Base-by-base conservation (phyloP, 2,797 vertebrate genomes). In the Champsocephalus gunnari region DNA sequence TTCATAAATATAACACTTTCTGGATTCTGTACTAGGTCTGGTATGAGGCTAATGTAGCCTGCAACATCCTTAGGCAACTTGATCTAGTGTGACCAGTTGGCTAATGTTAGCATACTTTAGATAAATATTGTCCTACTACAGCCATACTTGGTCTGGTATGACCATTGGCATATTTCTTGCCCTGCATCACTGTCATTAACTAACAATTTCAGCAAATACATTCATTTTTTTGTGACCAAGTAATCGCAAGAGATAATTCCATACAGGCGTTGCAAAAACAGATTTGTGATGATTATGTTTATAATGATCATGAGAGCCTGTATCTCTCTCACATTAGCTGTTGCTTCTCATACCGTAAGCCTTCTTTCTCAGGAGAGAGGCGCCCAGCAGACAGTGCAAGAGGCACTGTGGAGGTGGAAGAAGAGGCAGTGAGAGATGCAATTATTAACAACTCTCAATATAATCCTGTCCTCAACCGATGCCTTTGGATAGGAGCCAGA, bases 361-460 rank as follows among this genome's bases (percentile, higher is more conserved):
- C 80, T 68, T 50, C 72, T 61, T 63, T 87, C 75, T 74, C 79
- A 75, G 60, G 66, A 84, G 78, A 80, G 83, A 87, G 83, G 48
- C 53, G 3, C 58, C 68, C 71, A 80, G 79, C 76, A 82, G 82
- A 81, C 84, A 90, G 71, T 3, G 66, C 68, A 53, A 81, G 71
- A 85, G 74, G 81, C 79, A 58, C 56, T 66, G 77, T 62, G 72
- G 86, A 88, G 84, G 78, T 74, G 84, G 75, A 68, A 68, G 77
- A 83, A 76, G 81, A 88, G 70, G 87, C 84, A 83, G 87, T 71
- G 75, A 84, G 60, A 86, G 87, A 84, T 80, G 75, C 88, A 88
- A 82, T 90, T 90, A 93, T 93, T 92, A 91, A 90, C 84, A 86
- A 66, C 87, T 91, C 91, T 88, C 84, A 83, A 85, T 89, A 91